Percentiles rank a stretch among this genome's conserved stretches.
Conservation (phyloP, 1,140 invertebrate genomes). For the Vanessa atalanta region DNA sequence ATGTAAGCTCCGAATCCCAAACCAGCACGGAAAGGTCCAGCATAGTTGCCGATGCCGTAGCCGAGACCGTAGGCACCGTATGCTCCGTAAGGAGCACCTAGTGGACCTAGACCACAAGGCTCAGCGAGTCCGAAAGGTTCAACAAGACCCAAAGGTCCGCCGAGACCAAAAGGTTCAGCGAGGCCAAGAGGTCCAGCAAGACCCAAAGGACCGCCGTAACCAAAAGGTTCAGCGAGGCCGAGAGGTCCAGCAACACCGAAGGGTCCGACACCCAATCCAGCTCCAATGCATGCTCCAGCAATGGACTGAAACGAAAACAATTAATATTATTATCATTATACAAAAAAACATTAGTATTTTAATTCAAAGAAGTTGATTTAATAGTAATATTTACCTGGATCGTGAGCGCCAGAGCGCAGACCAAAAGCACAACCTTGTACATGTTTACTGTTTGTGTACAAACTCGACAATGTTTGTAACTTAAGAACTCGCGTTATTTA, state of each 20-base stretch:
- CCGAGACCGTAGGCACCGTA: too few relatives aligned
- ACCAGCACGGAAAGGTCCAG: too few relatives aligned
- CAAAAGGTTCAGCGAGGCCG: neutral
- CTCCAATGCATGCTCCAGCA: conserved; percentile 24
- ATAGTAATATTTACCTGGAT: conserved; percentile 35
- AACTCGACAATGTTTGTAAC: conserved; percentile 1
- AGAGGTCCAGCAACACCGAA: neutral
- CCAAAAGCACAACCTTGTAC: conserved; percentile 33
- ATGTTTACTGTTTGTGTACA: conserved; percentile 16
- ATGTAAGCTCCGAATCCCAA: too few relatives aligned
- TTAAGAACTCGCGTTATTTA: too few relatives aligned
- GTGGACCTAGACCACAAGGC: neutral
- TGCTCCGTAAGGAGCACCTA: too few relatives aligned
- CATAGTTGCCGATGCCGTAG: too few relatives aligned
- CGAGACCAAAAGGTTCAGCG: too few relatives aligned
- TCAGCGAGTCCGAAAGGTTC: too few relatives aligned
- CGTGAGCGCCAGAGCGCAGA: conserved; percentile 42
- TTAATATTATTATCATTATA: too few relatives aligned
- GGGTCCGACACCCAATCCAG: conserved; percentile 11
- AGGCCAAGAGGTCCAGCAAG: too few relatives aligned
- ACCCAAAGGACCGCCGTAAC: neutral
- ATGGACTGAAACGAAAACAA: conserved; percentile 26
- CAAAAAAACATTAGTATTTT: neutral
- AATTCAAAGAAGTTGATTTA: neutral
- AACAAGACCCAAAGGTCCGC: neutral